phyloP scores from a whole-genome alignment of 2,888 invertebrate genomes.

The Cosmorhoe ocellata region DNA sequence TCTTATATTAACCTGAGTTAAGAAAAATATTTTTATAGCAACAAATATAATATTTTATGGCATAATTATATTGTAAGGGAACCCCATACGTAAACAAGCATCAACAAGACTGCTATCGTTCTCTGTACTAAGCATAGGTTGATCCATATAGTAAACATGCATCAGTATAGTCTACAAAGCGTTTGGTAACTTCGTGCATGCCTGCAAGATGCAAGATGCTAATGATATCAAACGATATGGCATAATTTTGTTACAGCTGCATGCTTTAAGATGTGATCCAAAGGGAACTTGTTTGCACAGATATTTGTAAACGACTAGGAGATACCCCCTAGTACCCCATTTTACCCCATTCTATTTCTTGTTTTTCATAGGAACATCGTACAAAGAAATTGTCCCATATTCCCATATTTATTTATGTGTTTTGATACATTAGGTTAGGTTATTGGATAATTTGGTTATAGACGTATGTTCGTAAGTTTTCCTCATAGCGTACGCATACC shows the following conservation, averaged over 20 bases:
- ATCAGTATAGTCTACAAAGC: too few relatives aligned
- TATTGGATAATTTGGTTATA: too few relatives aligned
- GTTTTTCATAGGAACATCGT: slow-evolving; percentile 6
- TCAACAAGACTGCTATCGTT: background rate
- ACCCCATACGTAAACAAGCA: background rate
- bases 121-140: too few relatives aligned
- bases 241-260: too few relatives aligned
- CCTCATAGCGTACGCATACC: too few relatives aligned
- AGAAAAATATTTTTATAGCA: slow-evolving; percentile 8
- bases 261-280: background rate
- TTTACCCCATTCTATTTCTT: slow-evolving; percentile 14
- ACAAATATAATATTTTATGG: slow-evolving; percentile 1
- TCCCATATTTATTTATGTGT: slow-evolving; percentile 7
- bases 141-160: too few relatives aligned
- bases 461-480: too few relatives aligned
- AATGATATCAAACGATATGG: too few relatives aligned
- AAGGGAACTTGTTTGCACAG: slow-evolving; percentile 9
- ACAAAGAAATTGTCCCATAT: background rate
- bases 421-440: background rate
- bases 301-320: slow-evolving; percentile 14
- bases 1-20: too few relatives aligned
- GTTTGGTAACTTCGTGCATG: too few relatives aligned
- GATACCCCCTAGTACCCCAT: background rate
- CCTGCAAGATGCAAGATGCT: too few relatives aligned
- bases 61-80: background rate